A percentile compares a stretch with the other conserved stretches of the same genome.
Conservation (phyloP, 2,113 vertebrate species). For the Condylura cristata region DNA sequence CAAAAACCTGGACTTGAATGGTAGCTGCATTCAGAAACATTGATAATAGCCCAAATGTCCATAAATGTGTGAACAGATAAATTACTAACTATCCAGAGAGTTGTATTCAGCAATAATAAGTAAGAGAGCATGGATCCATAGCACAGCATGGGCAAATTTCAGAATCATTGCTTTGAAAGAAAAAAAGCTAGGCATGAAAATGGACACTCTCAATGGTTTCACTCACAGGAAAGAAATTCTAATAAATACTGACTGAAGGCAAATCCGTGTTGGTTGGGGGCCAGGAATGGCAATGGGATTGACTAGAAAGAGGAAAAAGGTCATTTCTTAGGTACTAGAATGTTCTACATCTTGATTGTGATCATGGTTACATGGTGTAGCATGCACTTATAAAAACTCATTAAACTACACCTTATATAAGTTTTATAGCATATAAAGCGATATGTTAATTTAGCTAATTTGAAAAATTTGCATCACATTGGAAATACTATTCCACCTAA, state of each 20-base stretch:
- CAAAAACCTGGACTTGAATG: background rate
- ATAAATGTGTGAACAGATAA: background rate
- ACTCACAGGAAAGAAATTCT: background rate
- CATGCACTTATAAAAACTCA: background rate
- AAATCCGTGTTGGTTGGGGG: background rate
- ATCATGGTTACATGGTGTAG: background rate
- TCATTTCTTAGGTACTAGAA: background rate
- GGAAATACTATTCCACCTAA: background rate
- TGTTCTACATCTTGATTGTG: background rate
- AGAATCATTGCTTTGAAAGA: background rate
- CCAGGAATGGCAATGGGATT: background rate
- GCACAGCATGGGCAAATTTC: background rate
- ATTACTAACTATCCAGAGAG: background rate
- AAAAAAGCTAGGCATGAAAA: constrained; percentile 17
- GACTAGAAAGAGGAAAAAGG: background rate
- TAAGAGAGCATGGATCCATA: background rate
- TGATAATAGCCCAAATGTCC: background rate
- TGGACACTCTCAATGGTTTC: background rate
- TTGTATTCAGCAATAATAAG: background rate
- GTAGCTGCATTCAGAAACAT: background rate
- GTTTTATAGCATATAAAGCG: background rate
- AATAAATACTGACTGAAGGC: background rate
- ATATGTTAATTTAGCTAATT: background rate
- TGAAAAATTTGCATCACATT: background rate
- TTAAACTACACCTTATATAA: background rate